Conservation (phyloP, 2,797 vertebrate species). For the Acanthurus leucopareius region DNA sequence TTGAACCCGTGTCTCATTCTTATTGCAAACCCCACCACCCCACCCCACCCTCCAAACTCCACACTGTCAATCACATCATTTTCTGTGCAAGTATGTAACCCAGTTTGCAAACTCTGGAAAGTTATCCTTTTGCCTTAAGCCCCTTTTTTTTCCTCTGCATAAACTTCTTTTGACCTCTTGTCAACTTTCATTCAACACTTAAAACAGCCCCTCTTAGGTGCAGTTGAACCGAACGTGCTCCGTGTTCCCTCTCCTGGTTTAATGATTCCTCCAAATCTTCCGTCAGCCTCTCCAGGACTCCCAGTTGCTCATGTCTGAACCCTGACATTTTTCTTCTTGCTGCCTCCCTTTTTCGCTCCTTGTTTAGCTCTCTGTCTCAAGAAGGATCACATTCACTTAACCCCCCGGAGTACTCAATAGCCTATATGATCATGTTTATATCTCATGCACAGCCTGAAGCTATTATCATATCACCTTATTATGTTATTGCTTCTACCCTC, state of each 20-base stretch:
- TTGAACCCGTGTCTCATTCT: constrained; percentile 70
- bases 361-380: constrained; percentile 38
- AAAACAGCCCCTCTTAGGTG: constrained; percentile 25
- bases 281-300: constrained; percentile 36
- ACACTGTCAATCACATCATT: constrained; percentile 60
- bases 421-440: constrained; percentile 66
- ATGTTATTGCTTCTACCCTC: constrained; percentile 56
- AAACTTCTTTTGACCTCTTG: constrained; percentile 37
- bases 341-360: constrained; percentile 30
- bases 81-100: constrained; percentile 35
- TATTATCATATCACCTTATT: constrained; percentile 69
- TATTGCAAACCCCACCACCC: constrained; percentile 14
- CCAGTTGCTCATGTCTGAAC: constrained; percentile 58
- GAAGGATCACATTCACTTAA: constrained; percentile 69
- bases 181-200: constrained; percentile 42
- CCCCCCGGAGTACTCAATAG: constrained; percentile 57
- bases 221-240: constrained; percentile 7
- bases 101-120: constrained; percentile 27
- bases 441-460: constrained; percentile 69
- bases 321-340: constrained; percentile 59
- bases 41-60: not conserved
- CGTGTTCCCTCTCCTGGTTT: not conserved
- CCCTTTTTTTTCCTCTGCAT: constrained; percentile 18
- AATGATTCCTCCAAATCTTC: constrained; percentile 20
- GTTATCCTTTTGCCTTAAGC: constrained; percentile 31